Evolutionary conservation across 2,888 invertebrate species (phyloP).

Genomic region (Aspidiotus rigidus): DNA sequence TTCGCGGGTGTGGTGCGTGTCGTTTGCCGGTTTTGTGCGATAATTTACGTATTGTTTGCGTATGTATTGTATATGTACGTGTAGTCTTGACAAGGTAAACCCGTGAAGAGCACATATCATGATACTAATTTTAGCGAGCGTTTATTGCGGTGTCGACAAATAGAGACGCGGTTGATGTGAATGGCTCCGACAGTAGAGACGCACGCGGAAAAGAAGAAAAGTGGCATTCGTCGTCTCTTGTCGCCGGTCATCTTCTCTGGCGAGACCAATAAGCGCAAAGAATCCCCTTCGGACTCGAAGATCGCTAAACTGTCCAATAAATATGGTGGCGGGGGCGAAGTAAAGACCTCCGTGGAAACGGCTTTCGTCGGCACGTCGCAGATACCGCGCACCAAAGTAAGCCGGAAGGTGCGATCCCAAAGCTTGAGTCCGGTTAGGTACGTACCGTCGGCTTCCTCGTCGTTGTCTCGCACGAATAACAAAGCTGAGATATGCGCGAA

Average conservation of each 20-base stretch:
- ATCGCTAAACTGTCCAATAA: background rate
- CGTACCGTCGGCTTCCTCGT: background rate
- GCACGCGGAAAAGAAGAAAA: constrained; percentile 26
- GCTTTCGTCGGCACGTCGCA: constrained; percentile 34
- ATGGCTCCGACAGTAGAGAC: constrained; percentile 12
- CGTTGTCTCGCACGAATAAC: background rate
- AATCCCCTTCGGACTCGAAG: constrained; percentile 1
- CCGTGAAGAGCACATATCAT: too few relatives aligned
- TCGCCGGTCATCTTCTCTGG: constrained; percentile 34
- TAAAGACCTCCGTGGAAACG: constrained; percentile 31
- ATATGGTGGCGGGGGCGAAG: background rate
- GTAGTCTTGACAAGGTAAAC: background rate
- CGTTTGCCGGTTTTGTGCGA: background rate
- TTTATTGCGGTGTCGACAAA: too few relatives aligned
- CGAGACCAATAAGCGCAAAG: constrained; percentile 31
- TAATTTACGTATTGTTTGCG: background rate
- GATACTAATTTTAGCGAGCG: too few relatives aligned
- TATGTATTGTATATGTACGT: background rate
- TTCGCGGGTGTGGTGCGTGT: constrained; percentile 2
- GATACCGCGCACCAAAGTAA: background rate
- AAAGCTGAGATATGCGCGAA: background rate
- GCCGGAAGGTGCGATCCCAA: constrained; percentile 27
- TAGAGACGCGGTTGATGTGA: too few relatives aligned
- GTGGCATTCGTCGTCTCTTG: constrained; percentile 34
- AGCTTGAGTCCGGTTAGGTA: constrained; percentile 32